Base-by-base conservation (phyloP, 2,113 vertebrate genomes). In the Aphyosemion australe region DNA sequence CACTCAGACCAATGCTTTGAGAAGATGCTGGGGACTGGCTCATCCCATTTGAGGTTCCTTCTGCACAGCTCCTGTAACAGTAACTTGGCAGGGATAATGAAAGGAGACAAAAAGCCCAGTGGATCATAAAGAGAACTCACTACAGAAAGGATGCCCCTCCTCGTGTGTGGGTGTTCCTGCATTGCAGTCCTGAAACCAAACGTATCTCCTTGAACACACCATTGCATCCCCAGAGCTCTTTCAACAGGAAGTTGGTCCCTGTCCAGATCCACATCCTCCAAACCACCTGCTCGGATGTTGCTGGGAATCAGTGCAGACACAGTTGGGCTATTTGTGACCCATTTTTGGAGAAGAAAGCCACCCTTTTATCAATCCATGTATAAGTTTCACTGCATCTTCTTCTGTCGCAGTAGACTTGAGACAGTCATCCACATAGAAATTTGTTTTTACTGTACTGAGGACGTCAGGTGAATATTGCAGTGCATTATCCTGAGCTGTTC, bases 11-110 rank as follows among this genome's bases (percentile, higher is more conserved):
- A 53, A 2, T 32, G 51, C 6, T 53, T 15, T 5, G 15, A 32
- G 2, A 53, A n/a, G 4, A n/a, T 3, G 12, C 7, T 7, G 32
- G 53, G 53, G 15, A 55, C n/a, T 10, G 53, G 11, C 8, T 69
- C 69, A 52, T 73, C 60, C 60, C 55, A 76, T 1, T 26, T 13
- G 0, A 60, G 10, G 6, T 65, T 73, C 26, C 21, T 50, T 16
- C 32, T 53, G n/a, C 71, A 79, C 1, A 74, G 52, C 8, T 75
- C 61, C 14, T 65, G 41, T 12, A 79, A 16, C 20, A 79, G 42
- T 5, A 56, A 8, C 26, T 63, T 80, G 5, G 59, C 32, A 15
- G 58, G 41, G 6, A 72, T 39, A 1, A 34, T 54, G n/a, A 60
- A 43, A 15, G 65, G 47, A 14, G 51, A 37, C 7, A 74, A n/a